Percentiles rank a stretch among this genome's conserved stretches.
Evolutionary conservation across 2,113 vertebrate genomes (phyloP).

Genomic region (Hippocampus barbouri): DNA sequence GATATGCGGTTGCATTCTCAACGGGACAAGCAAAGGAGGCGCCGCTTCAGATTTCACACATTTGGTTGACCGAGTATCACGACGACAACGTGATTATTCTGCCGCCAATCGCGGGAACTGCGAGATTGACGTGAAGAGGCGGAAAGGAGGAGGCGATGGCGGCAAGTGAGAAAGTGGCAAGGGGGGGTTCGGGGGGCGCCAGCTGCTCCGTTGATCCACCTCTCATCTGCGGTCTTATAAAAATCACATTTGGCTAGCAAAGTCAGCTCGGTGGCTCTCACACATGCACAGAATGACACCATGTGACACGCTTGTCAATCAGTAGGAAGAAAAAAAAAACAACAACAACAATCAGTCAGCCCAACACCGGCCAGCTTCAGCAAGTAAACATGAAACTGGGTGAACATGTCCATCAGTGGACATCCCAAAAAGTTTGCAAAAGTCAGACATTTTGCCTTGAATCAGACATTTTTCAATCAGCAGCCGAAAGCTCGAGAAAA

Average conservation of each 20-base stretch:
- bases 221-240: conserved; percentile 49
- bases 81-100: background rate
- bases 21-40: too few relatives aligned
- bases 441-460: too few relatives aligned
- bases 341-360: too few relatives aligned
- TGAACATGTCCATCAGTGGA: too few relatives aligned
- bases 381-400: too few relatives aligned
- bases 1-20: too few relatives aligned
- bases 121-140: conserved; percentile 1
- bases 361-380: too few relatives aligned
- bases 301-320: conserved; percentile 1
- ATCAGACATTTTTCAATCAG: too few relatives aligned
- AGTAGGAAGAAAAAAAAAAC: too few relatives aligned
- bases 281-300: background rate
- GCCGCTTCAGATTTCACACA: too few relatives aligned
- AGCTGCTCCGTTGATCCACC: conserved; percentile 29
- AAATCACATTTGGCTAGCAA: conserved; percentile 65
- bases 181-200: background rate
- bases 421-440: too few relatives aligned
- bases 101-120: conserved; percentile 16
- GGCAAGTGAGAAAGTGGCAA: background rate
- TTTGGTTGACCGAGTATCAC: background rate
- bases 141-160: conserved; percentile 8
- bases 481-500: too few relatives aligned
- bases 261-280: conserved; percentile 1